Evolutionary conservation across 2,888 invertebrate species (phyloP), one percentile per base, ranked within the genome.

Genomic region (Eupithecia subfuscata): DNA sequence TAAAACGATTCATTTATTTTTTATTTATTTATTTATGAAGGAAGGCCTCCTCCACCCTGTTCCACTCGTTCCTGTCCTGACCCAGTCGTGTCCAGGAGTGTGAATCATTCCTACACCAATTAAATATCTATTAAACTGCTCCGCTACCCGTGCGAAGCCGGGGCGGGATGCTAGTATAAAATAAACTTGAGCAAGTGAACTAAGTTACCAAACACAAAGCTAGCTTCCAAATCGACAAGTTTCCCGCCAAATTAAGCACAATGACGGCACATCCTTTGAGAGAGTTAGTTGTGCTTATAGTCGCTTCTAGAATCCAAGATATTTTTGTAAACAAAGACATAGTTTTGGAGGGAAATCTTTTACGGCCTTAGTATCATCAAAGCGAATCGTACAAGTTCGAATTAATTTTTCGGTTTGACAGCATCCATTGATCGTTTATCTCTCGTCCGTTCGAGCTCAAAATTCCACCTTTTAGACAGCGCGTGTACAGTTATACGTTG

Each of bases 191-290:
- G n/a, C 4, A 52, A 52, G 52, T 11, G 22, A 22, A 52, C 22
- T 56, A 11, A 56, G 52, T 56, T 25, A 43, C 68, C 16, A 25
- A 68, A 45, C 43, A 43, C 68, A 68, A 16, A 40, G 43, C 68
- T 68, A 40, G 6, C 65, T 34, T 67, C 60, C 68, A 68, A 43
- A 65, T 67, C 37, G 56, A 74, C 69, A 45, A 25, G 70, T 72
- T 76, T 67, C 48, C 71, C 56, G 69, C 25, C 73, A 67, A 73
- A 78, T 75, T 75, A 73, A 48, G 69, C 75, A 78, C 69, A 73
- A 75, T 75, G 75, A 78, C 75, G n/a, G 56, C 30, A 69, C 69
- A 48, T 75, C 71, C 75, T 73, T 71, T 72, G 75, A 75, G 77
- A 70, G 48, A 37, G 11, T 65, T 30, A 63, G 64, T 64, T 64